phyloP scores from a whole-genome alignment of 2,113 vertebrate genomes.

The Ctenodactylus gundi region DNA sequence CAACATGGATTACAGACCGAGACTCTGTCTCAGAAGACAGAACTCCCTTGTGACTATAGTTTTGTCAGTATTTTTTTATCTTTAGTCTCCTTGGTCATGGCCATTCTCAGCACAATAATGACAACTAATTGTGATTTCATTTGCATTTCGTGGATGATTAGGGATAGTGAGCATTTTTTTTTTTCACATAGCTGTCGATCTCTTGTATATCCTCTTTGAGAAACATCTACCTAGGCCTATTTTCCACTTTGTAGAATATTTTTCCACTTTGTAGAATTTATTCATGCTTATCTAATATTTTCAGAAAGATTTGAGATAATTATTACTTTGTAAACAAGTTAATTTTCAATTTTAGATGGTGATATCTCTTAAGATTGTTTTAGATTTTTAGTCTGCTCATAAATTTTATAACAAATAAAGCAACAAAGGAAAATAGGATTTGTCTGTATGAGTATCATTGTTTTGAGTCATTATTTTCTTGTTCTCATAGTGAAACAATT shows the following conservation, averaged over 20 bases:
- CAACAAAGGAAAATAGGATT: background rate
- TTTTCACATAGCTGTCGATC: no score
- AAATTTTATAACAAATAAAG: no score
- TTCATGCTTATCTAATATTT: background rate
- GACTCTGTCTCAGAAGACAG: no score
- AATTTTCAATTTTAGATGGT: background rate
- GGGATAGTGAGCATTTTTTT: background rate
- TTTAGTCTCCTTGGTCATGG: background rate
- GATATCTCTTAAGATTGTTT: background rate
- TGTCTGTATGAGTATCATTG: background rate
- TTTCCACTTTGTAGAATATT: no score
- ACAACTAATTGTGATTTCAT: background rate
- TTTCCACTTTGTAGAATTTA: no score
- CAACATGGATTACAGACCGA: no score
- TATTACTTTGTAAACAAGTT: background rate
- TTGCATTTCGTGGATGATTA: background rate
- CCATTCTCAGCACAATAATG: no score
- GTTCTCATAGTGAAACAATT: background rate
- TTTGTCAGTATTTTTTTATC: no score
- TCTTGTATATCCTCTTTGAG: background rate
- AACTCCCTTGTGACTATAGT: no score
- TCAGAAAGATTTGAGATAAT: background rate
- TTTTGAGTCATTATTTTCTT: background rate
- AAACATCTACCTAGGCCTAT: background rate
- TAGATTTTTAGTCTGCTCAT: no score